Conservation (phyloP, 2,888 invertebrate genomes). For the Cephonodes hylas region DNA sequence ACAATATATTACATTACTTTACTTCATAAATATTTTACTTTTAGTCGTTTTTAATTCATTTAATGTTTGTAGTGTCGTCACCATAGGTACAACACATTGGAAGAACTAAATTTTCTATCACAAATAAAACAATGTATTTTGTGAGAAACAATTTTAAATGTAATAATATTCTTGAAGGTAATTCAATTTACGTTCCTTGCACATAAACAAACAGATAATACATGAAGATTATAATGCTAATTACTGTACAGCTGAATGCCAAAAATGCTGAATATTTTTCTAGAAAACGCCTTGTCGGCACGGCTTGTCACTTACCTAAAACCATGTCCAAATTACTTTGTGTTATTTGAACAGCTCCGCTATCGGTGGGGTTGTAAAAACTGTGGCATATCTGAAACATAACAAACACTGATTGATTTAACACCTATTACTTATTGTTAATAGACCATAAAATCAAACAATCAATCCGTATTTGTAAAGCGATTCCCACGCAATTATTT, state of each 20-base stretch:
- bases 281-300: slow-evolving; percentile 27
- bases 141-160: not conserved
- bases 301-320: slow-evolving; percentile 83
- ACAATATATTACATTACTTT: no score
- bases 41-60: no score
- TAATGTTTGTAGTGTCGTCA: not conserved
- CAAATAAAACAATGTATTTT: not conserved
- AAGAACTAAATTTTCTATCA: no score
- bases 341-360: slow-evolving; percentile 91
- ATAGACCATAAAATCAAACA: slow-evolving; percentile 66
- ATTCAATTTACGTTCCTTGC: slow-evolving; percentile 17
- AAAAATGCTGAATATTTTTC: slow-evolving; percentile 12
- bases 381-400: slow-evolving; percentile 75
- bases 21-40: no score
- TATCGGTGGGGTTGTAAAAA: slow-evolving; percentile 89
- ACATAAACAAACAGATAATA: slow-evolving; percentile 14
- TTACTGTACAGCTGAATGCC: slow-evolving; percentile 20
- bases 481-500: slow-evolving; percentile 23
- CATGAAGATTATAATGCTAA: slow-evolving; percentile 13
- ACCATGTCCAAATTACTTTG: slow-evolving; percentile 91
- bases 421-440: slow-evolving; percentile 58
- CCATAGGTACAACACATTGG: not conserved
- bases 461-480: slow-evolving; percentile 32
- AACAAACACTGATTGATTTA: slow-evolving; percentile 51
- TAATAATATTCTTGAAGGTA: not conserved